Conservation (phyloP, 2,888 invertebrate genomes). For the Eutolmus rufibarbis region DNA sequence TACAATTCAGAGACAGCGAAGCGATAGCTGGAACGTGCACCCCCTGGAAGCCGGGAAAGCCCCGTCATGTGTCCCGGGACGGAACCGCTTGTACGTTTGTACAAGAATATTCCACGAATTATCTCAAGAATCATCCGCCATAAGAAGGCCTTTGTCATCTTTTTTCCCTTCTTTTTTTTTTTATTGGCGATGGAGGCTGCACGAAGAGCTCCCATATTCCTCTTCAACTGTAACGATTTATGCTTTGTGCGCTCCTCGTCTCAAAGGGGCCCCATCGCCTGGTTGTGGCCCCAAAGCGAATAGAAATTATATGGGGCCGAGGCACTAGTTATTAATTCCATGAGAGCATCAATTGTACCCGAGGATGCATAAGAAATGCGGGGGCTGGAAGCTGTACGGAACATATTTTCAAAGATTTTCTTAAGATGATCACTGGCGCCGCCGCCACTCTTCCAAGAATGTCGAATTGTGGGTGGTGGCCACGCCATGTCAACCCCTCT, state of each 20-base stretch:
- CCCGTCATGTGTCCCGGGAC: not conserved
- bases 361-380: not conserved
- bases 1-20: not conserved
- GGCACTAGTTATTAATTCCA: slow-evolving; percentile 11
- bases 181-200: not conserved
- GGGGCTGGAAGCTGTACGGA: not conserved
- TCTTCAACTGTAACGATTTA: slow-evolving; percentile 17
- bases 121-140: slow-evolving; percentile 25
- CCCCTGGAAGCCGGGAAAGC: not conserved
- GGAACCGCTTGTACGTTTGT: slow-evolving; percentile 9
- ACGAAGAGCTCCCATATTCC: not conserved
- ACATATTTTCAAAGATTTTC: not conserved
- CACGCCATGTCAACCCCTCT: not conserved
- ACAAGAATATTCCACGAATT: slow-evolving; percentile 5
- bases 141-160: slow-evolving; percentile 21
- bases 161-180: not conserved
- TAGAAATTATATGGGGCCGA: not conserved
- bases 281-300: not conserved
- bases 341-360: slow-evolving; percentile 16
- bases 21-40: not conserved
- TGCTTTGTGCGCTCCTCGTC: not conserved
- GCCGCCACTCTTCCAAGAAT: not conserved
- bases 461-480: not conserved
- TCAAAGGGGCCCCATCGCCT: not conserved
- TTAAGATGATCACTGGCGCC: not conserved